Conservation (phyloP, 2,797 vertebrate genomes). For the Falco novaeseelandiae region DNA sequence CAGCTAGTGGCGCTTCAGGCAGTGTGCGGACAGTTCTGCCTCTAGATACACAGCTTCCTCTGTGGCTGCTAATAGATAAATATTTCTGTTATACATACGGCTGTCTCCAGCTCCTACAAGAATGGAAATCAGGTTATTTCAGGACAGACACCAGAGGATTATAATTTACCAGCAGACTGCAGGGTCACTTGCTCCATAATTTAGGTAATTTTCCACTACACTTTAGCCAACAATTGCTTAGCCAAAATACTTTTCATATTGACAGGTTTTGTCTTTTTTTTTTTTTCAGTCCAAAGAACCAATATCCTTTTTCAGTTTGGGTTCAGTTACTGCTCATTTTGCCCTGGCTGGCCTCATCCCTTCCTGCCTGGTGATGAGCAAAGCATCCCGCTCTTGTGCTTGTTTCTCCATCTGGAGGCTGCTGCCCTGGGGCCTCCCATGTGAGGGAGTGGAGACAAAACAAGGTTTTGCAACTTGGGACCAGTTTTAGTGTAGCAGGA, state of each 20-base stretch:
- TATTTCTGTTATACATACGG: not conserved
- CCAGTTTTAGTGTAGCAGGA: not conserved
- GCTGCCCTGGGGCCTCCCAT: not conserved
- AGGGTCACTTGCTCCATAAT: not conserved
- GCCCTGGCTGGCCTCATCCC: not conserved
- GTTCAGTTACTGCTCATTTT: not conserved
- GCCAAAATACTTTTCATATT: not conserved
- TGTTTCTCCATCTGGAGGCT: not conserved
- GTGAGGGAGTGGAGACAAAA: not conserved
- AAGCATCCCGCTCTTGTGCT: fast-evolving
- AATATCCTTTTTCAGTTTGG: not conserved
- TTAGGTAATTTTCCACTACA: not conserved
- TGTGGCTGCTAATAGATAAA: not conserved
- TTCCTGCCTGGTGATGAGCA: not conserved
- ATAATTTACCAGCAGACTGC: not conserved
- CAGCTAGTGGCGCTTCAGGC: fast-evolving
- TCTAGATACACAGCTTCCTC: not conserved
- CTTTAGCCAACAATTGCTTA: not conserved
- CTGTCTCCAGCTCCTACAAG: not conserved
- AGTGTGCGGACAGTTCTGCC: not conserved
- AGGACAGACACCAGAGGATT: not conserved
- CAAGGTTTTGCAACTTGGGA: not conserved
- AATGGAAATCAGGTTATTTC: conserved; percentile 19
- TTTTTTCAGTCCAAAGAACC: not conserved
- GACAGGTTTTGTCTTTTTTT: not conserved